Percentiles rank a stretch among this genome's conserved stretches.
These are phyloP conservation scores for Eupithecia tripunctaria DNA, from an alignment of 2,888 invertebrate genomes.

Conservation along the genomic window DNA sequence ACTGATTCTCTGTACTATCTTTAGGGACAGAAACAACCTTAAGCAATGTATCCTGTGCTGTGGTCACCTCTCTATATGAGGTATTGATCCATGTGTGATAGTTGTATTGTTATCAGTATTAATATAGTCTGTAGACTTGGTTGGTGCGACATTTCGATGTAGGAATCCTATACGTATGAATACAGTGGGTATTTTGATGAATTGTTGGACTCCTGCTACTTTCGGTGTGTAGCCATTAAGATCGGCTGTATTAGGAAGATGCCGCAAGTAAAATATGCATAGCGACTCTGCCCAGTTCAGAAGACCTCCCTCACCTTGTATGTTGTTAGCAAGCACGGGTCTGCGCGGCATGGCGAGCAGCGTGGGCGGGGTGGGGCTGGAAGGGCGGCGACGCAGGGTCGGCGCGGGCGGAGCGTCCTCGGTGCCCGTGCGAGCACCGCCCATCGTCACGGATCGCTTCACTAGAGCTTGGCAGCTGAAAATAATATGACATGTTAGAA, in stretches of 20 bases:
- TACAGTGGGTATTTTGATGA: too few species aligned
- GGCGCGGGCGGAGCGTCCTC: slow-evolving; percentile 77
- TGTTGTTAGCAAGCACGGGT: slow-evolving; percentile 73
- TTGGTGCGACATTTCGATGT: too few species aligned
- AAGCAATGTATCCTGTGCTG: too few species aligned
- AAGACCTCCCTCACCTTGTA: slow-evolving; percentile 61
- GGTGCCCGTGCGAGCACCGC: slow-evolving; percentile 59
- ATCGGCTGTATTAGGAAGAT: background rate
- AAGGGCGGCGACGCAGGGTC: slow-evolving; percentile 75
- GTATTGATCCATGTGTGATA: too few species aligned
- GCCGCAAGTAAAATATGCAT: slow-evolving; percentile 52
- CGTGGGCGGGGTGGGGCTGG: slow-evolving; percentile 69
- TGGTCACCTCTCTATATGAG: too few species aligned
- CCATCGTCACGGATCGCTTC: slow-evolving; percentile 72
- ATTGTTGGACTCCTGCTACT: too few species aligned
- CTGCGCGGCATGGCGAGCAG: slow-evolving; percentile 60
- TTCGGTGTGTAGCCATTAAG: too few species aligned
- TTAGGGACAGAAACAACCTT: too few species aligned
- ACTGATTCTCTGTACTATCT: too few species aligned
- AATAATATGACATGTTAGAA: background rate
- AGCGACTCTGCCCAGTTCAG: slow-evolving; percentile 69
- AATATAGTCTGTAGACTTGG: too few species aligned
- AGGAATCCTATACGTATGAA: too few species aligned
- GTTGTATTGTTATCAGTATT: too few species aligned
- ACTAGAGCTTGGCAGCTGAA: slow-evolving; percentile 79